Base-by-base conservation (phyloP, 2,797 vertebrate genomes). In the Chaenodraco wilsoni region DNA sequence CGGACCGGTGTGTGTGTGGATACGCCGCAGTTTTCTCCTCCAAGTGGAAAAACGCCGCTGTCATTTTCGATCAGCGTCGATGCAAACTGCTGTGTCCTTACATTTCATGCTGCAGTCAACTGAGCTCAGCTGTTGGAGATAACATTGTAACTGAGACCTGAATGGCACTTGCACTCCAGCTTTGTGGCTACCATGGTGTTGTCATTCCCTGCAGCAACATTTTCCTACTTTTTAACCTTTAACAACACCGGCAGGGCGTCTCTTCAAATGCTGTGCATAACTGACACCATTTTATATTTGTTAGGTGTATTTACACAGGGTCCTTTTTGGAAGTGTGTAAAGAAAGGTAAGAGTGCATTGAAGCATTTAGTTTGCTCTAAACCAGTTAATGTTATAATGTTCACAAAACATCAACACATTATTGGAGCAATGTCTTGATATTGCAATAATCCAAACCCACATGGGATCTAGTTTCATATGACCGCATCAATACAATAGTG, bases 41-140 rank as follows among this genome's bases (percentile, higher is more conserved):
- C 44, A 61, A 63, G 65, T 78, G 64, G 60, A 69, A 76, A 83
- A 84, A 83, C 74, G 74, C 67, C 52, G 85, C 78, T 90, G 88
- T 85, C 87, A 80, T 78, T 74, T 76, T 11, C 68, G 64, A 16
- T 60, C 74, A 7, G 27, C 61, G 55, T 44, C 48, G 46, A 54
- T 23, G 63, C 49, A 37, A 79, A 72, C 79, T 83, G 83, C 79
- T 58, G 65, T 84, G 83, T 85, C 86, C 72, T 81, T 81, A 82
- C 86, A 88, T 85, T 82, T 83, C 74, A 10, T 57, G 62, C 49
- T 72, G 59, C 65, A 44, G 77, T 65, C 67, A 57, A 72, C 57
- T 55, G 74, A 72, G 76, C 81, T 87, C 84, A 84, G 87, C 83
- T 87, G 86, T 85, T 85, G 79, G 55, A 8, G 62, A 73, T 58